Base-by-base conservation (phyloP, 2,888 invertebrate genomes). In the Chrysolina americana region DNA sequence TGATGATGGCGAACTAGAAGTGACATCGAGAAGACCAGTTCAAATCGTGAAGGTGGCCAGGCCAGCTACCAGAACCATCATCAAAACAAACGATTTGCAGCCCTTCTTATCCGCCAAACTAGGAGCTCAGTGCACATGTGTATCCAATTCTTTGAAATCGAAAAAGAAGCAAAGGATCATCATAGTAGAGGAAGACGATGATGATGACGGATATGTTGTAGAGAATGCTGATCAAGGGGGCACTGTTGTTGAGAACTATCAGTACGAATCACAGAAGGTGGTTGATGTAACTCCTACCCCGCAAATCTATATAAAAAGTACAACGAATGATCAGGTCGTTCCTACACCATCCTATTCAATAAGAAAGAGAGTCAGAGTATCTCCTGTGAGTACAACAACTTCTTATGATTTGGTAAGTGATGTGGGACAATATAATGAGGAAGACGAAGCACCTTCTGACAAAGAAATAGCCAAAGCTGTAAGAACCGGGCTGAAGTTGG, bases 81-180 rank as follows among this genome's bases (percentile, higher is more conserved):
- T 93, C 0, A 93, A 93, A 85, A 90, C 92, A 76, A 94, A 93
- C 80, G 94, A 94, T 80, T 91, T 93, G 79, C 93, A 94, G 85
- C 94, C 94, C 0, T 87, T 94, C 10, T 88, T 94, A 19, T 90
- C 94, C 0, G 91, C 92, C 53, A 94, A 94, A 87, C 87, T 94
- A 13, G 93, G 93, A 3, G 94, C 94, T 4, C 93, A 94, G 69
- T 94, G 94, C 80, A 93, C 93, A 70, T 94, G 94, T 83, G 90
- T 90, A 78, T 91, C 92, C 0, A 91, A 92, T 64, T 87, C 90
- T 0, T 80, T 92, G 47, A 87, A 89, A 28, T 86, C 92, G 0
- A 89, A 90, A 81, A 90, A 90, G 80, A 85, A 84, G 64, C 77
- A 83, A 64, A 83, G 81, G 69, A 81, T 83, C 23, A 76, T 82